Evolutionary conservation across 2,113 vertebrate species (phyloP).

Genomic region (Thamnaconus septentrionalis): DNA sequence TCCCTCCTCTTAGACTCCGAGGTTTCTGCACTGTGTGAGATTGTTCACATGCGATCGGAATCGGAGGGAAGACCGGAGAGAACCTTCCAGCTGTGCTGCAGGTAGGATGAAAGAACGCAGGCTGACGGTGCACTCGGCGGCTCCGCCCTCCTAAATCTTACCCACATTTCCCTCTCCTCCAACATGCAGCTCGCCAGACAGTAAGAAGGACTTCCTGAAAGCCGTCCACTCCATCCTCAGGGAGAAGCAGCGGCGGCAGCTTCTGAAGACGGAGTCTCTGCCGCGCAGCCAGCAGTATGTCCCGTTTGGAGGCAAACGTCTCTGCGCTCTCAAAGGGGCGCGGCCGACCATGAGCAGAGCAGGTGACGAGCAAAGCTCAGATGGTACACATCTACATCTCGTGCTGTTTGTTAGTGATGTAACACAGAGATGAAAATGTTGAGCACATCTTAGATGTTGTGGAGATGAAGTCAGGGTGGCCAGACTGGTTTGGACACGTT

Average conservation of each 20-base stretch:
- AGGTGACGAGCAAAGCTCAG: slow-evolving; percentile 74
- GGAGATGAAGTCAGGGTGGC: no score
- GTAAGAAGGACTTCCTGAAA: slow-evolving; percentile 93
- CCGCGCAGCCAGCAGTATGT: slow-evolving; percentile 92
- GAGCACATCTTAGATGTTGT: no score
- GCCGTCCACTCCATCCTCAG: slow-evolving; percentile 90
- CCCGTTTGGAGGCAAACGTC: slow-evolving; percentile 93
- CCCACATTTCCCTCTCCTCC: background rate
- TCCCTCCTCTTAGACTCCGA: slow-evolving; percentile 81
- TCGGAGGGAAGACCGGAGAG: slow-evolving; percentile 95
- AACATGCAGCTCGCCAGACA: slow-evolving; percentile 84
- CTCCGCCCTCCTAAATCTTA: background rate
- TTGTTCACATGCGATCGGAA: slow-evolving; percentile 92
- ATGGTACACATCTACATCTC: no score
- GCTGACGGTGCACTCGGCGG: background rate
- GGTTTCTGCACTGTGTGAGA: slow-evolving; percentile 86
- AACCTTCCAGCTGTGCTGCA: slow-evolving; percentile 94
- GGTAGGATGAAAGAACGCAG: slow-evolving; percentile 64
- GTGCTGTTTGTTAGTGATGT: background rate
- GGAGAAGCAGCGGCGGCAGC: slow-evolving; percentile 91
- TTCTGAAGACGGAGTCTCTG: slow-evolving; percentile 93
- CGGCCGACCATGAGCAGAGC: slow-evolving; percentile 89
- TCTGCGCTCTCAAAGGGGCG: slow-evolving; percentile 91
- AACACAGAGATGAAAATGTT: no score
- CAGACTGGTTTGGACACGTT: no score